phyloP scores from a whole-genome alignment of 1,140 invertebrate species.

The Lerema accius region DNA sequence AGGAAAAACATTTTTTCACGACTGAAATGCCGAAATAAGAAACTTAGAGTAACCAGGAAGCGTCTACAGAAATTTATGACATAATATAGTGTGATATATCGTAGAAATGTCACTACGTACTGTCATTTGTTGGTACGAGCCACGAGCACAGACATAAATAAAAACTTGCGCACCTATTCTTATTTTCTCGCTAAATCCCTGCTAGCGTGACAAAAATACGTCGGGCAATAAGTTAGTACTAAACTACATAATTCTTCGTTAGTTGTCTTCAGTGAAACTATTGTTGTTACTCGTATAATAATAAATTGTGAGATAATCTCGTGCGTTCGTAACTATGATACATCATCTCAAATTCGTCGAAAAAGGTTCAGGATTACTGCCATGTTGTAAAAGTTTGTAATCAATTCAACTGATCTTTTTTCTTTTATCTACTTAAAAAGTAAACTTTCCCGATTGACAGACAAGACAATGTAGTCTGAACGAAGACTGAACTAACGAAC shows the following conservation, averaged over 20 bases:
- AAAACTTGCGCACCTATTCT: neutral
- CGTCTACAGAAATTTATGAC: conserved; percentile 1
- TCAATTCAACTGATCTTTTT: too few species aligned
- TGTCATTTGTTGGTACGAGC: neutral
- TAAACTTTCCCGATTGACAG: too few species aligned
- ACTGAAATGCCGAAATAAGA: neutral
- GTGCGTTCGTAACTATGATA: too few species aligned
- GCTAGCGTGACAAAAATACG: neutral
- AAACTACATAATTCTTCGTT: neutral
- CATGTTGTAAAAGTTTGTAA: too few species aligned
- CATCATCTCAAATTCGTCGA: too few species aligned
- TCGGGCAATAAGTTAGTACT: neutral
- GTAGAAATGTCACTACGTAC: neutral
- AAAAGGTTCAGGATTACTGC: too few species aligned
- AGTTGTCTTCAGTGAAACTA: neutral
- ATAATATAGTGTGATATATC: conserved; percentile 7
- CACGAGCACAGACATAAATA: conserved; percentile 1
- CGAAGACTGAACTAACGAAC: too few species aligned
- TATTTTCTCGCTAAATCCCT: conserved; percentile 1
- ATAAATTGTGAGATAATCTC: too few species aligned
- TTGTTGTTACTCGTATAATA: too few species aligned
- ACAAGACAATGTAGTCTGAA: too few species aligned
- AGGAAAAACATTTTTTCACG: neutral
- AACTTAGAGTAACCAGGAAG: neutral
- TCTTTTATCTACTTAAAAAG: too few species aligned